Conservation (phyloP, 2,888 invertebrate genomes). For the Odontocerum albicorne region DNA sequence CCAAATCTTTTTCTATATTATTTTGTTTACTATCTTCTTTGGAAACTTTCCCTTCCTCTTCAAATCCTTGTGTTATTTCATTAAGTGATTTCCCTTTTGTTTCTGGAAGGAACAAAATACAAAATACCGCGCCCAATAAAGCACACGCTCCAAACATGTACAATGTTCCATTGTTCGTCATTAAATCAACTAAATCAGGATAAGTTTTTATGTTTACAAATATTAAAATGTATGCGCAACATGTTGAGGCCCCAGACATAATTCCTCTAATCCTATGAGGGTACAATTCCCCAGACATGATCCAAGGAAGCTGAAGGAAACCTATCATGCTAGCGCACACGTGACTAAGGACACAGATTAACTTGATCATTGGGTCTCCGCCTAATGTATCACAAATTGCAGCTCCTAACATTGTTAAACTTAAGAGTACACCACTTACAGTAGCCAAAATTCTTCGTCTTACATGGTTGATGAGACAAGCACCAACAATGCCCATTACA, state of each 20-base stretch:
- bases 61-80: slow-evolving; percentile 68
- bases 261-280: slow-evolving; percentile 69
- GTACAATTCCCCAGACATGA: slow-evolving; percentile 73
- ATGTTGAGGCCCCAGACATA: slow-evolving; percentile 70
- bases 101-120: slow-evolving; percentile 65
- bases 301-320: slow-evolving; percentile 73
- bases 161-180: slow-evolving; percentile 65
- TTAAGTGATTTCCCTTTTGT: slow-evolving; percentile 68
- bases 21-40: slow-evolving; percentile 47
- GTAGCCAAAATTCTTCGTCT: slow-evolving; percentile 65
- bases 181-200: slow-evolving; percentile 58
- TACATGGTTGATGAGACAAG: slow-evolving; percentile 65
- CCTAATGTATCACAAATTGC: slow-evolving; percentile 59
- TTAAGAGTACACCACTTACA: slow-evolving; percentile 66
- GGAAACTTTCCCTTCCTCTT: slow-evolving; percentile 48
- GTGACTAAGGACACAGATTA: slow-evolving; percentile 66
- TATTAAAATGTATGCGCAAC: slow-evolving; percentile 68
- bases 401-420: slow-evolving; percentile 66
- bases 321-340: slow-evolving; percentile 75
- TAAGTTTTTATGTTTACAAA: slow-evolving; percentile 73
- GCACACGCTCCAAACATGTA: slow-evolving; percentile 65
- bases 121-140: slow-evolving; percentile 62
- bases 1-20: slow-evolving; percentile 5
- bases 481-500: slow-evolving; percentile 67
- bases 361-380: slow-evolving; percentile 51